Evolutionary conservation across 2,113 vertebrate genomes (phyloP), one percentile per base, ranked within the genome.

Genomic region (Oncorhynchus tshawytscha): DNA sequence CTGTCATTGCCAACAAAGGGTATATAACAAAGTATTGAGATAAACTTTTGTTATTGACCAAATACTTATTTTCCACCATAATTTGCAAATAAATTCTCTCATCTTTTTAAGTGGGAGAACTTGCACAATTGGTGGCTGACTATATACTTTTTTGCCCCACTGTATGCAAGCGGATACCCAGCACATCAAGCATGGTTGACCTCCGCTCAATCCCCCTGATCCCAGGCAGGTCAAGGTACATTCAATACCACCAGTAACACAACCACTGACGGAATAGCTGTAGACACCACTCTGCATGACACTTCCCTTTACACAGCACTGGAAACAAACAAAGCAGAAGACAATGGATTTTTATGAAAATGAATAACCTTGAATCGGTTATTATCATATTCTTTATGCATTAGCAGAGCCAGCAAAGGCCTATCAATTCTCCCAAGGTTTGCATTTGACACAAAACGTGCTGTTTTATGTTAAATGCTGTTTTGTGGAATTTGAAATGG

Each of bases 131-230:
- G 27, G 27, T 27, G 27, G 27, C 27, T 27, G 27, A 27, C 27
- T 3, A 27, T 27, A 27, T 27, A 27, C 27, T 27, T 27, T 27
- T 27, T 27, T 27, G 27, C 27, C 27, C 27, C 27, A 27, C 27
- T 27, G 2, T 27, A 20, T 78, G 92, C 88, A 95, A 95, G 87
- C 86, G 84, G 91, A 96, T 89, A 91, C 91, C 90, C 83, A 82
- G 76, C 84, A 91, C 91, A 92, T 89, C 90, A 91, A 88, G 86
- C 76, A 82, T 76, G 64, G 80, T 29, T 45, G 81, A 87, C 81
- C 79, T 77, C 82, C 70, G 16, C 82, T 84, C 80, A 82, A 82
- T 80, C 66, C 59, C 45, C 29, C 34, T 78, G 65, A 79, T 78
- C 79, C 74, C 86, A 75, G 80, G 77, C 76, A 83, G 82, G 85